Evolutionary conservation across 2,797 vertebrate species (phyloP), one percentile per base, ranked within the genome.

Genomic region (Amphiprion clarkii): DNA sequence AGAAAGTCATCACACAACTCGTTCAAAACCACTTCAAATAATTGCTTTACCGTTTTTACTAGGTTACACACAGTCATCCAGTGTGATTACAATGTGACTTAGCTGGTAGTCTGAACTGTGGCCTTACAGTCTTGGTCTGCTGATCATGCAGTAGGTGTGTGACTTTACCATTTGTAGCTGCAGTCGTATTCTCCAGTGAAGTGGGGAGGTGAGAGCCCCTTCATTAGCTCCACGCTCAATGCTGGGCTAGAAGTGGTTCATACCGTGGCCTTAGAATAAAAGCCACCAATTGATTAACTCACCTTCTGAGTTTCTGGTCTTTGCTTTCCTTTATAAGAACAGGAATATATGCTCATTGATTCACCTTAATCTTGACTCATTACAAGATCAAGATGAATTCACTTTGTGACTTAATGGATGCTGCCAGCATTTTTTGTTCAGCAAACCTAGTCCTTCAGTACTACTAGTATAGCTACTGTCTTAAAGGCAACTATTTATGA

Each of bases 21-120:
- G 5, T 5, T 49, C 19, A 65, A 58, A 39, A 5, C 42, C 58
- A 11, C 46, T 29, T 53, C 21, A 0, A 36, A 44, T 51, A 40
- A 14, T 33, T 71, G 6, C 2, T 52, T 0, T 65, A 36, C 8
- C 8, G 0, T 7, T 36, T 36, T 9, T 9, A 36, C 7, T 2
- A 36, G 5, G 31, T 31, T 31, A 53, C 36, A 64, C 1, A 9
- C 23, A 54, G 61, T 36, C 29, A 51, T 68, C 40, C 56, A 65
- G n/a, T 49, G 60, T 79, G 77, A 81, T 44, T 40, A 33, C 16
- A 77, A 1, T 73, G 74, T 85, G 67, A 88, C 70, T 46, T 63
- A 13, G 11, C 17, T 57, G 61, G 21, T 51, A 42, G 54, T 61
- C 40, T 70, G 55, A 70, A 61, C 65, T 65, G 39, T 72, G 33